Conservation (phyloP, 2,797 vertebrate species). For the Gastrophryne carolinensis region DNA sequence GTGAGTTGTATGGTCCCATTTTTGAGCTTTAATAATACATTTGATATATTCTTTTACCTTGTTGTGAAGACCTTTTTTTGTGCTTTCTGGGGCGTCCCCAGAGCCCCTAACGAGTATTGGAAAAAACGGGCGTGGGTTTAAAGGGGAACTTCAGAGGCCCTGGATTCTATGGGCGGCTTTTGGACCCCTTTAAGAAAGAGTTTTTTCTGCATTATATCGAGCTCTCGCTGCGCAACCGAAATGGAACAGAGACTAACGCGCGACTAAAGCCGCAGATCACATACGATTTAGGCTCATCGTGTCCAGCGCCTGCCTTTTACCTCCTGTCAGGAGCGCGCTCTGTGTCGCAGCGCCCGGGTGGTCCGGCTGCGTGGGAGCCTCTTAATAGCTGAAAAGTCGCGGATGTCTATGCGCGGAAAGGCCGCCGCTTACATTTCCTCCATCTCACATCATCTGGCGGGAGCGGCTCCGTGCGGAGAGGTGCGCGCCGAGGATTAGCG, state of each 20-base stretch:
- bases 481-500: slow-evolving; percentile 35
- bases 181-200: too few relatives aligned
- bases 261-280: neutral
- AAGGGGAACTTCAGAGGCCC: too few relatives aligned
- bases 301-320: neutral
- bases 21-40: too few relatives aligned
- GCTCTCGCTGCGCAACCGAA: neutral
- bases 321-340: slow-evolving; percentile 1
- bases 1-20: too few relatives aligned
- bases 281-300: slow-evolving; percentile 15
- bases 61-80: too few relatives aligned
- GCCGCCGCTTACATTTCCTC: slow-evolving; percentile 29
- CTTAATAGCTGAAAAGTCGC: slow-evolving; percentile 33
- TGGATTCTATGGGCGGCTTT: too few relatives aligned
- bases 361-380: slow-evolving; percentile 45
- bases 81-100: too few relatives aligned
- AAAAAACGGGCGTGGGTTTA: too few relatives aligned
- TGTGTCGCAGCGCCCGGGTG: slow-evolving; percentile 33
- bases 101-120: too few relatives aligned
- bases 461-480: slow-evolving; percentile 33
- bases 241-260: slow-evolving; percentile 4
- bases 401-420: slow-evolving; percentile 44
- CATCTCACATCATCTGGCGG: slow-evolving; percentile 46
- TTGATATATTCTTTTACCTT: too few relatives aligned
- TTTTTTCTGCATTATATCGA: too few relatives aligned